Base-by-base conservation (phyloP, 2,888 invertebrate species). In the Ectemnius continuus region DNA sequence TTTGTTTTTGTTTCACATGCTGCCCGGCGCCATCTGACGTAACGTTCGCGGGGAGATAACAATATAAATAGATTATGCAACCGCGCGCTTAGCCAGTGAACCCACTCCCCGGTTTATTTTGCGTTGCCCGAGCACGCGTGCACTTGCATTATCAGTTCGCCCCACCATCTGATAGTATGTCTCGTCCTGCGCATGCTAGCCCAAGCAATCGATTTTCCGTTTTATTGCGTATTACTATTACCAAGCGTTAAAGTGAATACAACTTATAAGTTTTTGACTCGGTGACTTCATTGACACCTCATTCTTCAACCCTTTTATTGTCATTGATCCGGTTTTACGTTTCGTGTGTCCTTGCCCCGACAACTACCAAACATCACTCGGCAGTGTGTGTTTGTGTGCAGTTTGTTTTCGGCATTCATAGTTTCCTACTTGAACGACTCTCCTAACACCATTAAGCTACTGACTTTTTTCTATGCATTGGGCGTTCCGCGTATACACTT, bases 11-110 rank as follows among this genome's bases (percentile, higher is more conserved):
- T 80, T 76, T 76, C 79, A 76, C 76, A 73, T 74, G 76, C 68
- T 73, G 71, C 73, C 71, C 74, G 73, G 80, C 73, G 68, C 65
- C 62, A 73, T 64, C 77, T 85, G 84, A 87, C 81, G 84, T 84
- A 85, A 86, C 73, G 45, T 80, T 78, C 73, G 60, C 59, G 70
- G 66, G 70, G 70, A 83, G 84, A 85, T 84, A 85, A 85, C 85
- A 85, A 86, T 86, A 87, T 87, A 85, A 88, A 88, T 88, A 87
- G 85, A 87, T 88, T 89, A 88, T 81, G 86, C 87, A 88, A 88
- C 82, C 78, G 64, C 57, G 76, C 65, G 70, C 36, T 36, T 77
- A 76, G 72, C 60, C 65, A 68, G 60, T 73, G 75, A 74, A 73
- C 48, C 67, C 36, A 36, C 69, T 78, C 67, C 63, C 61, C 56